Evolutionary conservation across 2,797 vertebrate genomes (phyloP).

Genomic region (Onychomys torridus): DNA sequence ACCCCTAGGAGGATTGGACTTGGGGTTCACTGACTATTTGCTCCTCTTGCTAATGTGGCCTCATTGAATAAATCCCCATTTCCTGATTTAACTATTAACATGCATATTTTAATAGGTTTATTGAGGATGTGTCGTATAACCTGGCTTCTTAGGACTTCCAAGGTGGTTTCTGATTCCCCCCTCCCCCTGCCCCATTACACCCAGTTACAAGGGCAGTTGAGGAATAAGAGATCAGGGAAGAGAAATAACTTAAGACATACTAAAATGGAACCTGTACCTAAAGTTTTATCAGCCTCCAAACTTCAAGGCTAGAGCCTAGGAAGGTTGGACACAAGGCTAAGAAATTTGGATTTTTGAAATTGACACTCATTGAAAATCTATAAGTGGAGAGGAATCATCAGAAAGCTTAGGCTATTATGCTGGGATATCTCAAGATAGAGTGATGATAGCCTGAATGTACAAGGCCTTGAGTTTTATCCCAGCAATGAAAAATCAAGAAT

Average conservation of each 20-base stretch:
- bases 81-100: neutral
- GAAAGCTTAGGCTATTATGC: neutral
- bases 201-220: neutral
- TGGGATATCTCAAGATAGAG: neutral
- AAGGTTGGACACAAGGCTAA: neutral
- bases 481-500: neutral
- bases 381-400: neutral
- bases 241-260: neutral
- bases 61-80: neutral
- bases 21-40: neutral
- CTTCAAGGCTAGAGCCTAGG: neutral
- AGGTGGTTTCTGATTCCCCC: neutral
- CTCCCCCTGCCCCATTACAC: neutral
- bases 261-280: neutral
- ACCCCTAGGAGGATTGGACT: neutral
- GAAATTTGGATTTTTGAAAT: conserved; percentile 23
- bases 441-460: neutral
- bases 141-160: neutral
- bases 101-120: neutral
- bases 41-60: neutral
- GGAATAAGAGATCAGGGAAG: neutral
- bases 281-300: neutral
- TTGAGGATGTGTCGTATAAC: neutral
- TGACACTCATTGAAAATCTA: conserved; percentile 7
- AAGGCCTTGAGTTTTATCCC: neutral